These are phyloP conservation scores for Patagioenas fasciata DNA, from an alignment of 2,113 vertebrate genomes.

Conservation along the genomic window DNA sequence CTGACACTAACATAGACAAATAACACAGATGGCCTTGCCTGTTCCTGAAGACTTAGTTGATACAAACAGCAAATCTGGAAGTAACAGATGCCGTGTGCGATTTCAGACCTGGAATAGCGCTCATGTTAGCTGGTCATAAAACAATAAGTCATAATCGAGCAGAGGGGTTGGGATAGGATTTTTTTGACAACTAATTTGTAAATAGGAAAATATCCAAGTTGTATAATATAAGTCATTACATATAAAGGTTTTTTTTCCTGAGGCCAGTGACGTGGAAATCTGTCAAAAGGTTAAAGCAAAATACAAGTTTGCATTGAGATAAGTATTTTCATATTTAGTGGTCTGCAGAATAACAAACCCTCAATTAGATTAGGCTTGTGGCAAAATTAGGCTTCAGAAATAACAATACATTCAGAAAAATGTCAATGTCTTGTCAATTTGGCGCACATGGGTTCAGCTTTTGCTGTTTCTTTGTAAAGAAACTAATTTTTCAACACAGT, in stretches of 20 bases:
- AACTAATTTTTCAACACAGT: background rate
- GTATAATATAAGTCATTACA: background rate
- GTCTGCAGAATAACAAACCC: background rate
- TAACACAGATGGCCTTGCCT: background rate
- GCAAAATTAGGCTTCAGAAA: background rate
- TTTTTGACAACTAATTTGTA: background rate
- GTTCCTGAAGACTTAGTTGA: background rate
- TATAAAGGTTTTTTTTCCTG: background rate
- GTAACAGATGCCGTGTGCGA: background rate
- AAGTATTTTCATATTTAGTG: background rate
- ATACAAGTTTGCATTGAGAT: background rate
- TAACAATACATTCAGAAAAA: background rate
- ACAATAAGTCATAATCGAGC: background rate
- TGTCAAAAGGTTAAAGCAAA: background rate
- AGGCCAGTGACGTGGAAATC: background rate
- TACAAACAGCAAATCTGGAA: background rate
- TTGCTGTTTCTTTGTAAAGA: background rate
- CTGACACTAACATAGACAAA: background rate
- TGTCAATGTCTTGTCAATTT: background rate
- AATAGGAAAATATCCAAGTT: background rate
- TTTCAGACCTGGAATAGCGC: background rate
- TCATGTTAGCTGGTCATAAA: background rate
- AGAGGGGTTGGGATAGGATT: accelerated
- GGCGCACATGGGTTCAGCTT: background rate
- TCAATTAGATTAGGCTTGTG: background rate